Conservation (phyloP, 2,888 invertebrate species). For the Ectemnius continuus region DNA sequence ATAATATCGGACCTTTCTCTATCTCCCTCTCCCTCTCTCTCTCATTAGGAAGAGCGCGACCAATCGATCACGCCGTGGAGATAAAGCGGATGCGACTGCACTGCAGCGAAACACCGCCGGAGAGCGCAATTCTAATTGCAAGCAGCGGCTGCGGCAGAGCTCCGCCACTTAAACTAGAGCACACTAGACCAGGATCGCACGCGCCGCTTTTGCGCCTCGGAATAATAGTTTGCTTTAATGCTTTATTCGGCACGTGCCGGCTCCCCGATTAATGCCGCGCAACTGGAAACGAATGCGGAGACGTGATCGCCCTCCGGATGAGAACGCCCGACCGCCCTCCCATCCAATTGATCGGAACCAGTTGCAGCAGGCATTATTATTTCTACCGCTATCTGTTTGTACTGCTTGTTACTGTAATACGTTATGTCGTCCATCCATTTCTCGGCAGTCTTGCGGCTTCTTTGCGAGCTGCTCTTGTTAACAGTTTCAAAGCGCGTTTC, state of each 20-base stretch:
- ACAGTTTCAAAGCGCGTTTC: too few species aligned
- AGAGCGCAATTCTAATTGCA: slow-evolving; percentile 20
- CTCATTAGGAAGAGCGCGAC: slow-evolving; percentile 7
- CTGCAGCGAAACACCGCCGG: slow-evolving; percentile 7
- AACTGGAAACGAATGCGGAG: not conserved
- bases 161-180: not conserved
- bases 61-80: slow-evolving; percentile 4
- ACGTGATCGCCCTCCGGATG: slow-evolving; percentile 8
- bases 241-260: not conserved
- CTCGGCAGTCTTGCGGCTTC: too few species aligned
- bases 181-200: not conserved
- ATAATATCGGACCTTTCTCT: slow-evolving; percentile 29
- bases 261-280: slow-evolving; percentile 1
- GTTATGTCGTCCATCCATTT: too few species aligned
- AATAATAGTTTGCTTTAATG: not conserved
- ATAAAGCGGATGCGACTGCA: slow-evolving; percentile 14
- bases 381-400: too few species aligned
- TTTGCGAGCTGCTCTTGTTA: too few species aligned
- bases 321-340: not conserved
- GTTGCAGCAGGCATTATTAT: too few species aligned
- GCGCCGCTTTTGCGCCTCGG: too few species aligned
- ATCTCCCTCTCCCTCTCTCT: slow-evolving; percentile 5
- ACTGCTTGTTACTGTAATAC: too few species aligned
- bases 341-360: not conserved
- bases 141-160: not conserved